Conservation (phyloP, 2,797 vertebrate genomes). For the Ctenosaura bakeri region DNA sequence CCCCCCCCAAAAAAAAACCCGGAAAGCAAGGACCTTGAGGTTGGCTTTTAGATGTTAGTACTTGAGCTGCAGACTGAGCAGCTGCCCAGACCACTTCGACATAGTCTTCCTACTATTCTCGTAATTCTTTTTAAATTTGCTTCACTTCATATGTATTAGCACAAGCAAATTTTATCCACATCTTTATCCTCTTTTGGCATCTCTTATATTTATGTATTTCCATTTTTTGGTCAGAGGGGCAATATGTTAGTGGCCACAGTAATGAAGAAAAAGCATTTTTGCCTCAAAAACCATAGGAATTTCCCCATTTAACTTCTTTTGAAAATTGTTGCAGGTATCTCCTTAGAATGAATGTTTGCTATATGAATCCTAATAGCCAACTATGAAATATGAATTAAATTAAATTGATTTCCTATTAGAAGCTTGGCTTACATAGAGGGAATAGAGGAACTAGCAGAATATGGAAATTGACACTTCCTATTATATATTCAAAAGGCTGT, state of each 20-base stretch:
- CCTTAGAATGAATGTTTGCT: not conserved
- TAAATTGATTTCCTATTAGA: not conserved
- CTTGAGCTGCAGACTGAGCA: not conserved
- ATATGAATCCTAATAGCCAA: not conserved
- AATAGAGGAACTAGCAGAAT: not conserved
- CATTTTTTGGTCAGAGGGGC: not conserved
- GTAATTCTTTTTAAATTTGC: too few relatives aligned
- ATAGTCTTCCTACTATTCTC: not conserved
- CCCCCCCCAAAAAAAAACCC: too few relatives aligned
- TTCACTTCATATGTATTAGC: not conserved
- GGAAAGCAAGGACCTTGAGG: not conserved
- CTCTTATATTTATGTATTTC: not conserved
- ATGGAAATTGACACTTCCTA: constrained; percentile 4
- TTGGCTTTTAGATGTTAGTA: not conserved
- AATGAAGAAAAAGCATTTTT: not conserved
- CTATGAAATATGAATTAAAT: not conserved
- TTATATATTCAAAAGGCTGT: constrained; percentile 12
- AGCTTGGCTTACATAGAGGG: not conserved
- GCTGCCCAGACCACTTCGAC: not conserved
- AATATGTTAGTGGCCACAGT: not conserved
- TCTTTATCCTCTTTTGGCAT: not conserved
- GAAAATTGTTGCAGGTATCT: not conserved
- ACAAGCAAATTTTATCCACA: not conserved
- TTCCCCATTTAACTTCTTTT: not conserved
- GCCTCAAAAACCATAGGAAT: not conserved